phyloP scores from a whole-genome alignment of 2,797 vertebrate genomes.

The Anguilla obscura region DNA sequence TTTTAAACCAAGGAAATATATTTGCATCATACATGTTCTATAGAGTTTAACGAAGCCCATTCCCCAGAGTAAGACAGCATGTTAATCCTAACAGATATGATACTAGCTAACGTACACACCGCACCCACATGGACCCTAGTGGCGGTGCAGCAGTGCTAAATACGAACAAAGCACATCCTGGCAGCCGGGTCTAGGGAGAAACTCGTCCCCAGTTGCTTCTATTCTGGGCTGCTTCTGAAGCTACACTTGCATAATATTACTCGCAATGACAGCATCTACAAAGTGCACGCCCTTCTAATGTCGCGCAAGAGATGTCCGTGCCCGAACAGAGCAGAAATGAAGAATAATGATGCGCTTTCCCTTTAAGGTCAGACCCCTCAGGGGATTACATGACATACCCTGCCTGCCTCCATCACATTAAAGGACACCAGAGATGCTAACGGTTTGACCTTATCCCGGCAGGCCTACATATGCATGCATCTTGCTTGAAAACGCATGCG shows the following conservation, averaged over 20 bases:
- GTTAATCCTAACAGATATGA: slow-evolving; percentile 23
- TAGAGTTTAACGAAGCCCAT: slow-evolving; percentile 36
- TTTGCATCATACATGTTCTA: slow-evolving; percentile 31
- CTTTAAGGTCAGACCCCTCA: background rate
- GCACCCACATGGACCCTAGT: background rate
- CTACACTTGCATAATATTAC: slow-evolving; percentile 27
- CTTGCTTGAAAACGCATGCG: background rate
- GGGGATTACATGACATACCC: background rate
- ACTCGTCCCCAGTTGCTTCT: background rate
- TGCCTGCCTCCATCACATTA: background rate
- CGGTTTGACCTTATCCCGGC: background rate
- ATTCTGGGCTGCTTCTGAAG: slow-evolving; percentile 9
- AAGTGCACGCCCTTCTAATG: slow-evolving; percentile 18
- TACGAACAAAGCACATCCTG: slow-evolving; percentile 57
- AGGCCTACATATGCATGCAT: background rate
- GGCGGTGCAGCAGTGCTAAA: slow-evolving; percentile 28
- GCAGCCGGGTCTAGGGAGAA: slow-evolving; percentile 38
- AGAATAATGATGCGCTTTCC: background rate
- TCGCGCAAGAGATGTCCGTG: background rate
- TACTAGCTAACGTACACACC: background rate
- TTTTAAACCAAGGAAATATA: slow-evolving; percentile 31
- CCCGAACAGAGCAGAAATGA: background rate
- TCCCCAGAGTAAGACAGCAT: slow-evolving; percentile 24
- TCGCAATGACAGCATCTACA: slow-evolving; percentile 22
- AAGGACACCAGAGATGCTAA: slow-evolving; percentile 3